Evolutionary conservation across 2,797 vertebrate species (phyloP), one percentile per base, ranked within the genome.

Genomic region (Sphenodon punctatus): DNA sequence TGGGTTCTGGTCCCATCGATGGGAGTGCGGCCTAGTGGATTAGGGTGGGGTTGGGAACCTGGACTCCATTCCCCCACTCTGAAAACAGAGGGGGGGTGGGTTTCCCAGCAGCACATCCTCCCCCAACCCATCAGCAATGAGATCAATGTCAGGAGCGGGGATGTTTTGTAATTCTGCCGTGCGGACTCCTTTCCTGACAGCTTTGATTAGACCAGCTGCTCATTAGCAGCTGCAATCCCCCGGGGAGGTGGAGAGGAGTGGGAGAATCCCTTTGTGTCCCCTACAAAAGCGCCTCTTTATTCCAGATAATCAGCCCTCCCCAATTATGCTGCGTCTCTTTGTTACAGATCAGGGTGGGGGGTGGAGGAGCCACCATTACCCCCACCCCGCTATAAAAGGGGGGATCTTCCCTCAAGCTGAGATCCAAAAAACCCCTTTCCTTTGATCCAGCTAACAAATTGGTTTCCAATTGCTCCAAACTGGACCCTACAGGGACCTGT

Each of bases 171-270:
- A 22, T 36, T 34, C 30, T 58, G 32, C 30, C 22, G 32, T 55
- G 4, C 27, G 1, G 32, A 5, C 36, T 7, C 41, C 43, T 27
- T 48, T 56, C 16, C 13, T 19, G 61, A 59, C 61, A 49, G 66
- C 36, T 42, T 34, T 43, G 43, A 72, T 65, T 48, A 72, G 61
- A 19, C 51, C 77, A 65, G 49, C 51, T 71, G 59, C 49, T 79
- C 60, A 0, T 12, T 46, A 34, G 68, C 17, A 56, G 51, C 45
- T 11, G 16, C 5, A 5, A 12, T 4, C 17, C 51, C 32, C 27
- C 1, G 25, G 38, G 42, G 67, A 22, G n/a, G 19, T 1, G 2
- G 15, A n/a, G n/a, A n/a, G n/a, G n/a, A n/a, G n/a, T n/a, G 17
- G 19, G 6, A 22, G 11, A 19, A 5, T 14, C 10, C 13, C 15